A percentile compares a stretch with the other conserved stretches of the same genome.
Evolutionary conservation across 2,888 invertebrate species (phyloP).

Genomic region (Eurytoma adleriae): DNA sequence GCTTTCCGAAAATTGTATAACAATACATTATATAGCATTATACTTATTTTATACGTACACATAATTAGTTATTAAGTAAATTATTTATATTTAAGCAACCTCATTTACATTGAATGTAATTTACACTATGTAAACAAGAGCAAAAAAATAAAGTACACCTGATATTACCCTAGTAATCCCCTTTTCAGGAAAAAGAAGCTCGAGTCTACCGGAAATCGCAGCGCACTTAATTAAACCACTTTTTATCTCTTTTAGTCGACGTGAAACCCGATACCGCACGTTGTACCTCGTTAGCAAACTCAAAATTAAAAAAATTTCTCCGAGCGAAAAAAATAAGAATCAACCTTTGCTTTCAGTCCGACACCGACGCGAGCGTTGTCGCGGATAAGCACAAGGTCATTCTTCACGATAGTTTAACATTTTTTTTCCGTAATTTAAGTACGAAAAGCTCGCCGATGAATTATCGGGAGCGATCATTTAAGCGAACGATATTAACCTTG

Average conservation of each 20-base stretch:
- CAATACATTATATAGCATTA: too few relatives aligned
- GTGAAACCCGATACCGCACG: too few relatives aligned
- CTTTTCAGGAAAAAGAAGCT: conserved; percentile 57
- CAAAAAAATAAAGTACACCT: conserved; percentile 35
- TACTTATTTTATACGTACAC: too few relatives aligned
- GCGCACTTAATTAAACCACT: conserved; percentile 24
- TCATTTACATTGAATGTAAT: conserved; percentile 13
- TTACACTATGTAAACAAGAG: conserved; percentile 22
- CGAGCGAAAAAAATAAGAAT: conserved; percentile 53
- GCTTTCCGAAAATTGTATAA: too few relatives aligned
- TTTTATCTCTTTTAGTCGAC: conserved; percentile 1
- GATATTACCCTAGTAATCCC: conserved; percentile 46
- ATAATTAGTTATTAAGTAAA: conserved; percentile 20
- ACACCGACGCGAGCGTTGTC: conserved; percentile 55
- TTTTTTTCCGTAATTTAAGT: conserved; percentile 5
- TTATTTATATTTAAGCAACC: conserved; percentile 31
- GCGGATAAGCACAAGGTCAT: conserved; percentile 74
- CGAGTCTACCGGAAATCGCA: background rate
- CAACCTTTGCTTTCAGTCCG: conserved; percentile 59
- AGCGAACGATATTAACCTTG: conserved; percentile 16
- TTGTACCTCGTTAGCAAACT: too few relatives aligned
- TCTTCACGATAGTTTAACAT: conserved; percentile 65
- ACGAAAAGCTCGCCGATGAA: conserved; percentile 28
- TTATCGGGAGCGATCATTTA: background rate
- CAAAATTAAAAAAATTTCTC: background rate